Conservation (phyloP, 30 jellyfish, hydroid and myxozoan genomes). For the Hydra vulgaris region DNA sequence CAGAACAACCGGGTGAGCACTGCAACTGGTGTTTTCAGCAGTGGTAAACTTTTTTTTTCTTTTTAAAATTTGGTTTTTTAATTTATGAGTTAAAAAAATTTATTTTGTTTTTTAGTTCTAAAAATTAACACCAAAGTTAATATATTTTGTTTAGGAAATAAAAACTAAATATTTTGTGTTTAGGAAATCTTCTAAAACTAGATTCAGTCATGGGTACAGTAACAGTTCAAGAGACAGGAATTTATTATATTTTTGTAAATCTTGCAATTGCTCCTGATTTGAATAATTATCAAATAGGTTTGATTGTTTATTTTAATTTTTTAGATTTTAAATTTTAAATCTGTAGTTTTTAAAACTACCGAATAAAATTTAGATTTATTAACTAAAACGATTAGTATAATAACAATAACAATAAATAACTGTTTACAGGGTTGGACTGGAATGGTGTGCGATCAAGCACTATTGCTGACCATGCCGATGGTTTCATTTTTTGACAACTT, state of each 20-base stretch:
- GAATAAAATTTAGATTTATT: too few species aligned
- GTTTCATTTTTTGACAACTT: too few species aligned
- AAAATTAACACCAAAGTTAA: not conserved
- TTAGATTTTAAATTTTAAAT: too few species aligned
- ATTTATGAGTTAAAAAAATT: not conserved
- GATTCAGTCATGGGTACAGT: slow-evolving; percentile 62
- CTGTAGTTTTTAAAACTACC: not conserved
- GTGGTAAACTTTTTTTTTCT: slow-evolving; percentile 26
- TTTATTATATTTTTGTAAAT: slow-evolving; percentile 44
- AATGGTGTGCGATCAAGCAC: too few species aligned
- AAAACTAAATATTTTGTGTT: not conserved
- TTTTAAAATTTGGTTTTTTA: not conserved
- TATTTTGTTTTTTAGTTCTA: not conserved
- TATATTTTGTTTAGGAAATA: not conserved
- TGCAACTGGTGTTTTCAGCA: slow-evolving; percentile 50
- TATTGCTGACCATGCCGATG: too few species aligned
- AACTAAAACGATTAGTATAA: too few species aligned
- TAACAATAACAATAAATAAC: too few species aligned
- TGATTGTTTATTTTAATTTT: too few species aligned
- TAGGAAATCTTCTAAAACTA: slow-evolving; percentile 24
- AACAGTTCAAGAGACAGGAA: slow-evolving; percentile 52
- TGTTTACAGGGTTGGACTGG: too few species aligned
- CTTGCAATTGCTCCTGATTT: slow-evolving; percentile 43
- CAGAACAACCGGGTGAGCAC: slow-evolving; percentile 26
- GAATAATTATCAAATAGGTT: slow-evolving; percentile 72